Evolutionary conservation across 2,888 invertebrate species (phyloP), one percentile per base, ranked within the genome.

Genomic region (Pollenia griseotomentosa): DNA sequence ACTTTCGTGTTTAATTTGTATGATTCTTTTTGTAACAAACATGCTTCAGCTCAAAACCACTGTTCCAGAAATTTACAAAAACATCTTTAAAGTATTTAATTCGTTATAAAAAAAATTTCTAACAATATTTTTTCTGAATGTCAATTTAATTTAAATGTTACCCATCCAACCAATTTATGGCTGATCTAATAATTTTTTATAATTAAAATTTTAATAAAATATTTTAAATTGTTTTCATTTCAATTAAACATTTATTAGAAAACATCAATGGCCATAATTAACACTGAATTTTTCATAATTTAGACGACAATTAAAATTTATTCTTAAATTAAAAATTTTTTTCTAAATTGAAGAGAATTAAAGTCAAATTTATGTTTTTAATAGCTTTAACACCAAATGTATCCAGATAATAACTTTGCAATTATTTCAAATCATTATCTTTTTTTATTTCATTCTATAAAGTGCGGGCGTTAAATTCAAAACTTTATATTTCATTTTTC

Each of bases 211-310:
- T 55, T 9, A 55, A 48, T 10, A 40, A 68, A n/a, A 33, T 1
- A 44, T 6, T 46, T 57, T 42, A 81, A 66, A 68, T 65, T 51
- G 42, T 44, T 68, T 66, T 73, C 81, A 71, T 78, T 83, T 81
- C 55, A 87, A 87, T 83, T 87, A 61, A 81, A 75, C 68, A 80
- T 77, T 70, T 53, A 73, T 73, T 46, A 55, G 11, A n/a, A 40
- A 44, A 46, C 42, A 74, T 9, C 57, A 73, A 40, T 65, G 10
- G 11, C 10, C 14, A 40, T 63, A 70, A 63, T 63, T 70, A 83
- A 83, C 68, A 70, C 53, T 63, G 63, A 83, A 83, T 44, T 70
- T 53, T 75, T 61, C 53, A 70, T 70, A 55, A 63, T 46, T 46
- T 40, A 83, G 61, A 0, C 16, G 6, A 46, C 57, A 82, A 82